These are phyloP conservation scores for Drosophila albomicans DNA, from an alignment of 1,140 invertebrate species.

Conservation along the genomic window DNA sequence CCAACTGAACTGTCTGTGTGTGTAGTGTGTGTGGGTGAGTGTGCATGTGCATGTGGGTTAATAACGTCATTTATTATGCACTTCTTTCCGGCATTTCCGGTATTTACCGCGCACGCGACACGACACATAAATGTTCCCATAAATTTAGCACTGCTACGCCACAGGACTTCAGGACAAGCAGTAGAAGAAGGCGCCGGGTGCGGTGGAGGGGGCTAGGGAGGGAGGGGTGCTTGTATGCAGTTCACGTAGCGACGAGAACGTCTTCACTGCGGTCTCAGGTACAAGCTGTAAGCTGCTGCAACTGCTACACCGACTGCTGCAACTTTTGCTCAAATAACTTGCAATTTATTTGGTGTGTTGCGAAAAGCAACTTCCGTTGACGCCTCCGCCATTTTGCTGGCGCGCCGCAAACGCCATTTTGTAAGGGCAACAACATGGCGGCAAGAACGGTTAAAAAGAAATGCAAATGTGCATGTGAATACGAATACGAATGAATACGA, in stretches of 20 bases:
- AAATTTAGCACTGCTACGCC: constrained; percentile 73
- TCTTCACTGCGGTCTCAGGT: constrained; percentile 73
- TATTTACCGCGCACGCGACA: constrained; percentile 83
- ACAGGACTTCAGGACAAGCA: constrained; percentile 43
- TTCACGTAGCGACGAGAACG: constrained; percentile 63
- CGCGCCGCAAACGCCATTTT: constrained; percentile 77
- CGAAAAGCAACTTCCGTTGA: constrained; percentile 82
- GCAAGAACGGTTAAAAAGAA: constrained; percentile 55
- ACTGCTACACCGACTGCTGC: constrained; percentile 33
- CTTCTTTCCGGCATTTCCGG: constrained; percentile 82
- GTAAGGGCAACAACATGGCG: constrained; percentile 72
- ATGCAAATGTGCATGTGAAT: constrained; percentile 66
- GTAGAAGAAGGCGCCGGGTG: neutral
- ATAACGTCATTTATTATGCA: constrained; percentile 84
- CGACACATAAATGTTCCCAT: constrained; percentile 83
- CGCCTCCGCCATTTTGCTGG: constrained; percentile 81
- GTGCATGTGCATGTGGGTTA: constrained; percentile 74
- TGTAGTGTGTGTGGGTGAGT: constrained; percentile 3
- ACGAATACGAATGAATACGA: constrained; percentile 10
- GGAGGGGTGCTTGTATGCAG: constrained; percentile 47
- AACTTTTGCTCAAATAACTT: constrained; percentile 78
- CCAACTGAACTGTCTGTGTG: constrained; percentile 5
- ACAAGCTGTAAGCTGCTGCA: constrained; percentile 13
- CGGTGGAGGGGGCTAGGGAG: neutral
- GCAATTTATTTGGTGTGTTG: constrained; percentile 79